Conservation (phyloP, 2,888 invertebrate genomes). For the Ectobius pallidus region DNA sequence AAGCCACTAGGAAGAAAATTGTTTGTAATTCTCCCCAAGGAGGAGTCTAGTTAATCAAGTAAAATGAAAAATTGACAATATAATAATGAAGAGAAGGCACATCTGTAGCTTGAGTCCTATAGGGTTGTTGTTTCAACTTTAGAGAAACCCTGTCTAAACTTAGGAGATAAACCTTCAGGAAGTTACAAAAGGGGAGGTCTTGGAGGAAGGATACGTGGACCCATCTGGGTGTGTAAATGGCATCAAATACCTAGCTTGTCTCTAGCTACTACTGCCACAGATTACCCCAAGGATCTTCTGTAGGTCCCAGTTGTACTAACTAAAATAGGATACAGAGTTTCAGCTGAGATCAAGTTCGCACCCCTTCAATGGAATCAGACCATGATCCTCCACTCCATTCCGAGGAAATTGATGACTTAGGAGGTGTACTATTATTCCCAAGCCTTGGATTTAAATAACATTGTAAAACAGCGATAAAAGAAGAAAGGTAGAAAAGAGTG, state of each 20-base stretch:
- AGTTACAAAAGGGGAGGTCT: too few species aligned
- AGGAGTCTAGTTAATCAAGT: constrained; percentile 25
- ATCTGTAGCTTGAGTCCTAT: background rate
- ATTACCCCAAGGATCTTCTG: too few species aligned
- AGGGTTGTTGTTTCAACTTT: background rate
- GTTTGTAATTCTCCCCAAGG: constrained; percentile 20
- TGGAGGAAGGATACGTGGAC: background rate
- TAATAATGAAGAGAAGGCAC: background rate
- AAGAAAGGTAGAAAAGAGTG: too few species aligned
- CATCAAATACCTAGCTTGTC: background rate
- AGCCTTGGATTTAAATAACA: too few species aligned
- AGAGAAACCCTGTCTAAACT: background rate
- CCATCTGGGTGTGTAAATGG: background rate
- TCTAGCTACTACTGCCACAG: too few species aligned
- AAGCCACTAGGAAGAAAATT: constrained; percentile 18
- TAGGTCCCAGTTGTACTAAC: background rate
- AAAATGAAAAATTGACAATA: constrained; percentile 21
- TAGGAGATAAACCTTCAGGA: background rate
- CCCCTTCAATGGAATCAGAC: background rate
- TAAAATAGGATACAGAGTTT: background rate
- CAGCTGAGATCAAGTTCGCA: background rate
- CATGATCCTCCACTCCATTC: background rate
- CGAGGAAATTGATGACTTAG: background rate
- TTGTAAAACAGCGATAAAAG: too few species aligned
- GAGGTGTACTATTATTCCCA: too few species aligned